Base-by-base conservation (phyloP, 2,888 invertebrate genomes). In the Chydorus sphaericus region DNA sequence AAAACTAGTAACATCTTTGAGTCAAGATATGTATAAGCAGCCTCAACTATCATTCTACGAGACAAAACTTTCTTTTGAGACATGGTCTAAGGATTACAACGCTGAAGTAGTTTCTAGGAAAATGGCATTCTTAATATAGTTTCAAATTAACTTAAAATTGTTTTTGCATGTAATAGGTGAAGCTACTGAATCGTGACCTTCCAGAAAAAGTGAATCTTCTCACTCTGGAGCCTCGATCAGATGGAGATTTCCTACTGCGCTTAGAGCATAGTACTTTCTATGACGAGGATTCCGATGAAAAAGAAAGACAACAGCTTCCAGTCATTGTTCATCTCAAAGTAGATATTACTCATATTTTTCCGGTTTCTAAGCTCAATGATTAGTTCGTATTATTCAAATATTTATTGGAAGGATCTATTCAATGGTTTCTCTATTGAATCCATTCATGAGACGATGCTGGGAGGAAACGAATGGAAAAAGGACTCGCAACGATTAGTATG, bases 251-350 rank as follows among this genome's bases (percentile, higher is more conserved):
- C 10, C 69, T 91, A n/a, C 62, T 91, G 0, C 74, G 90, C 23
- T 67, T 91, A 0, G 91, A 91, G 64, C 86, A 91, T 66, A 76
- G 83, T 59, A 73, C 83, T n/a, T n/a, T n/a, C n/a, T n/a, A n/a
- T n/a, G n/a, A n/a, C 48, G 82, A 83, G 61, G 39, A 16, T n/a
- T 8, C 10, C 36, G 14, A n/a, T 10, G 39, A 39, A 39, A 23
- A 39, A 8, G 7, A 16, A 10, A 23, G 8, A 39, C 16, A 18
- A 23, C 20, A 16, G 39, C 39, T 18, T 8, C 39, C 39, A 8
- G 39, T 39, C 7, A 39, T 23, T 8, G 39, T 39, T 7, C 20
- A 16, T 39, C 39, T 39, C 20, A 16, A 39, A 23, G 39, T 39
- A 39, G 16, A 39, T 6, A 54, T n/a, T 52, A 14, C 11, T 33